Evolutionary conservation across 2,113 vertebrate genomes (phyloP), one percentile per base, ranked within the genome.

Genomic region (Nicator chloris): DNA sequence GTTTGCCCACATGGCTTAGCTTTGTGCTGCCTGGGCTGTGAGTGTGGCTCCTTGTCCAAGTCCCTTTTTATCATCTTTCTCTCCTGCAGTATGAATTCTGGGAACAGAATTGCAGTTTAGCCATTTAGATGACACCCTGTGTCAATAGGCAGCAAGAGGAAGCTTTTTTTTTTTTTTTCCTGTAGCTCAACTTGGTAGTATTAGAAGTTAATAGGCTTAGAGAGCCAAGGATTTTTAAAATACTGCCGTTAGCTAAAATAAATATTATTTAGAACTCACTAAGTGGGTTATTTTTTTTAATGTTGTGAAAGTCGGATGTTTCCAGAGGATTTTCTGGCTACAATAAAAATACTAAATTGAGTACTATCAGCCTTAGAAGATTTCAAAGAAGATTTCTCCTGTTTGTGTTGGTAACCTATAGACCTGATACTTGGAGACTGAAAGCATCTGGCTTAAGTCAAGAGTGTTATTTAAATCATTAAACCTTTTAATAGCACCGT

Each of bases 131-230:
- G 90, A 71, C 90, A 91, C 87, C 75, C 90, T 57, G 76, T 87
- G 91, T 93, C 93, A 92, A 64, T 72, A 97, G 92, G 70, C 35
- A 23, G 85, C 89, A 82, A 91, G 60, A 93, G 30, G 95, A 87
- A 69, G 72, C 15, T 47, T 50, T 73, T 51, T 59, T 39, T 51
- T 77, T 49, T 54, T 53, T n/a, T 49, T 60, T 39, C 24, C 27
- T 49, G 35, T 49, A 96, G 88, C 92, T 93, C 86, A 90, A 83
- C 71, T 96, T 84, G 76, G 83, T 92, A 63, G 86, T 90, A 97
- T 97, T 97, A 97, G 94, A 97, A 82, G 86, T 95, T 97, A 97
- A 98, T 97, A 96, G 89, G 97, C 95, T 97, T 97, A 96, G 78
- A 82, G 85, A 96, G 95, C 66, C 71, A 33, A 89, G 88, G 96